These are phyloP conservation scores for Toxotes chatareus DNA, from an alignment of 2,113 vertebrate genomes.

Conservation along the genomic window DNA sequence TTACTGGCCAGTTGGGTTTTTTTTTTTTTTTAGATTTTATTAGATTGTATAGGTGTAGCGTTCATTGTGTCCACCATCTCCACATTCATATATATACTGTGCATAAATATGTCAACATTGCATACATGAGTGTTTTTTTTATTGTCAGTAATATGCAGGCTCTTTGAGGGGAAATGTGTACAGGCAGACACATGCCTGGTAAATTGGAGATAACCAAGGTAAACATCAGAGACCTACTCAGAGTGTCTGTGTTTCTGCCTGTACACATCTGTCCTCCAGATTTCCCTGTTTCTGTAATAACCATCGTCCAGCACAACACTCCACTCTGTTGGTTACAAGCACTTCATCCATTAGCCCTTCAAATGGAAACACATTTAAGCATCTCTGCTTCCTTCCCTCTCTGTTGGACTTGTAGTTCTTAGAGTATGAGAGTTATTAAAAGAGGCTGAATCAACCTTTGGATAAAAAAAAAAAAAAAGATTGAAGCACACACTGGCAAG, in stretches of 20 bases:
- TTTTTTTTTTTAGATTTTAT: constrained; percentile 41
- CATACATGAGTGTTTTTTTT: constrained; percentile 55
- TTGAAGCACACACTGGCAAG: constrained; percentile 30
- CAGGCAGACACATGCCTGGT: constrained; percentile 62
- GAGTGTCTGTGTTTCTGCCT: constrained; percentile 53
- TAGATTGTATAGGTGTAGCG: constrained; percentile 37
- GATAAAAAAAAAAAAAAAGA: constrained; percentile 17
- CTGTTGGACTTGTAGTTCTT: constrained; percentile 55
- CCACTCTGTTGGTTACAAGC: constrained; percentile 74
- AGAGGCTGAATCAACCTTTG: constrained; percentile 48
- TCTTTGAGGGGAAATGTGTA: constrained; percentile 49
- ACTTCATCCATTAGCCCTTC: constrained; percentile 77
- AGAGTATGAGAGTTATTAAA: constrained; percentile 68
- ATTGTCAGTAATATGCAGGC: constrained; percentile 28
- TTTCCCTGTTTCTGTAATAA: constrained; percentile 69
- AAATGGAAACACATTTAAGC: constrained; percentile 79
- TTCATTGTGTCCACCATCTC: constrained; percentile 39
- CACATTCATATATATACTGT: background rate
- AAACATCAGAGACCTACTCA: constrained; percentile 64
- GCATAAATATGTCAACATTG: constrained; percentile 25
- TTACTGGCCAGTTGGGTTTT: constrained; percentile 47
- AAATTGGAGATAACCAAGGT: constrained; percentile 70
- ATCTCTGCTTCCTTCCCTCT: constrained; percentile 58
- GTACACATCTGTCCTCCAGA: constrained; percentile 82
- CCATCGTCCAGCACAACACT: constrained; percentile 68